These are phyloP conservation scores for Saccostrea echinata DNA, from an alignment of 1,140 invertebrate species.

Conservation along the genomic window DNA sequence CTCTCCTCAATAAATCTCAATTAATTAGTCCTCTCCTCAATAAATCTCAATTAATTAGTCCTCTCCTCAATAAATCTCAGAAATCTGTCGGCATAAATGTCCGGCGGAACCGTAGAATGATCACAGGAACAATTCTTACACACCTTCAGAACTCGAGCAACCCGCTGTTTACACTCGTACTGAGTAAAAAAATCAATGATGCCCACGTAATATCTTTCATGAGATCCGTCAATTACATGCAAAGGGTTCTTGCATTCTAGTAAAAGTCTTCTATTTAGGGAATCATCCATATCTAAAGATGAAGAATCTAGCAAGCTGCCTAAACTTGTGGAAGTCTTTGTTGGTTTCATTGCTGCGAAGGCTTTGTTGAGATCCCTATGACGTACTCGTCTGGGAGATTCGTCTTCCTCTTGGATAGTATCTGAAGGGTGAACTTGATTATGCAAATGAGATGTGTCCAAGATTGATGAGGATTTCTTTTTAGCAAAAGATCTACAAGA, in stretches of 20 bases:
- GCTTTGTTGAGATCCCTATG: not conserved
- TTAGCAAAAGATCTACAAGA: slow-evolving; percentile 36
- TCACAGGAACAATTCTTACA: slow-evolving; percentile 62
- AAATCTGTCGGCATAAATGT: slow-evolving; percentile 63
- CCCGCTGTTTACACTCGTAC: slow-evolving; percentile 62
- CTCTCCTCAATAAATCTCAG: slow-evolving; percentile 61
- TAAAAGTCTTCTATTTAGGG: slow-evolving; percentile 61
- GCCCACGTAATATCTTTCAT: slow-evolving; percentile 67
- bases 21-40: slow-evolving; percentile 49
- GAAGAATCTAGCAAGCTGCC: slow-evolving; percentile 34
- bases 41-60: slow-evolving; percentile 37
- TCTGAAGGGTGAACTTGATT: slow-evolving; percentile 10
- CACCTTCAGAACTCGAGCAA: slow-evolving; percentile 61
- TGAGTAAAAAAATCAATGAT: slow-evolving; percentile 70
- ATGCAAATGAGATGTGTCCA: not conserved
- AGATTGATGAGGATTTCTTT: not conserved
- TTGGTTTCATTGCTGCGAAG: not conserved
- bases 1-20: no score
- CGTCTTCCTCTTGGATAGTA: not conserved
- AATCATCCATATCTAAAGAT: not conserved
- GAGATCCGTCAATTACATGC: slow-evolving; percentile 68
- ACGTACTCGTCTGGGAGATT: not conserved
- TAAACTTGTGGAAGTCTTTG: not conserved
- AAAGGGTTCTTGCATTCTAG: slow-evolving; percentile 65
- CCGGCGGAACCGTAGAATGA: slow-evolving; percentile 68